Base-by-base conservation (phyloP, 2,888 invertebrate species). In the Panopea generosa region DNA sequence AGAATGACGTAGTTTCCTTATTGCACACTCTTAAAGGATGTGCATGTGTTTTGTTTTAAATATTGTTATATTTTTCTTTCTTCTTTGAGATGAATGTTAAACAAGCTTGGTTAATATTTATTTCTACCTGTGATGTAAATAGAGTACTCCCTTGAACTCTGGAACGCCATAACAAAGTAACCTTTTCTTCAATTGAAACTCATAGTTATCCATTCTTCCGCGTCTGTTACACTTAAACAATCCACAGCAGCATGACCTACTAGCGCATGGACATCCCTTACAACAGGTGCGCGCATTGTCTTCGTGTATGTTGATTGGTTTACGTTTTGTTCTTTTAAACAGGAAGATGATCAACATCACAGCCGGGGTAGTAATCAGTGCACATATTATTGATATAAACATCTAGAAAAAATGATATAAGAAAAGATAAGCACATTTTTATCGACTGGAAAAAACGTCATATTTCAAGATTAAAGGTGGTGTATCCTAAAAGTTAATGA, bases 371-470 rank as follows among this genome's bases (percentile, higher is more conserved):
- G 87, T 85, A 0, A 86, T 74, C 7, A 85, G 26, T 18, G 78
- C 80, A 52, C 87, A 86, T 1, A 87, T 78, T 18, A 87, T 22
- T 7, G 86, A 86, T 4, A 84, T 72, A 49, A 79, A 85, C 7
- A 88, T 63, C 76, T 85, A 72, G 3, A 75, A 71, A 11, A 49
- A 40, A 55, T 61, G n/a, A n/a, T n/a, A n/a, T n/a, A n/a, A n/a
- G n/a, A n/a, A n/a, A n/a, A n/a, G n/a, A n/a, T n/a, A n/a, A n/a
- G n/a, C n/a, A n/a, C n/a, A n/a, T n/a, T n/a, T n/a, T n/a, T n/a
- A n/a, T n/a, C n/a, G n/a, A n/a, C n/a, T n/a, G n/a, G n/a, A n/a
- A n/a, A n/a, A n/a, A n/a, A n/a, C n/a, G n/a, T n/a, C n/a, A n/a
- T n/a, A n/a, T n/a, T n/a, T n/a, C n/a, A n/a, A n/a, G n/a, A n/a